Evolutionary conservation across 2,888 invertebrate genomes (phyloP).

Genomic region (Bibio marci): DNA sequence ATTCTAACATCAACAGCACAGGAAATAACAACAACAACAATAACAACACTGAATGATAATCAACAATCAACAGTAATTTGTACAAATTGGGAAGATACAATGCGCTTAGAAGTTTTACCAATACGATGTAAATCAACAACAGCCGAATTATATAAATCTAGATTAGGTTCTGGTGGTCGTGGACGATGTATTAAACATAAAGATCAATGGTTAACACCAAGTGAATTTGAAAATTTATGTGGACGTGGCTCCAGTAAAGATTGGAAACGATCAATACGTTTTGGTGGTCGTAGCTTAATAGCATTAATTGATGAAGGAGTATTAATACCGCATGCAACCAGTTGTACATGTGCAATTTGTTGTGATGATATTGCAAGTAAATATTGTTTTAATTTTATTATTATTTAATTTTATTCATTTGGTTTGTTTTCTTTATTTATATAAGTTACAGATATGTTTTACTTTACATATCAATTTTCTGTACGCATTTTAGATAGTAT

Average conservation of each 20-base stretch:
- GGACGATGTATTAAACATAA: constrained; percentile 81
- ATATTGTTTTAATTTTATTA: too few species aligned
- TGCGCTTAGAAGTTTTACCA: constrained; percentile 57
- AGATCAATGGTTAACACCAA: constrained; percentile 80
- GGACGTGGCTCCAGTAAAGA: constrained; percentile 91
- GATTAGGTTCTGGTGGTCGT: constrained; percentile 80
- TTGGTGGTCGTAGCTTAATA: constrained; percentile 81
- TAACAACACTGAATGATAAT: too few species aligned
- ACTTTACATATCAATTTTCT: too few species aligned
- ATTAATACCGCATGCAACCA: constrained; percentile 83
- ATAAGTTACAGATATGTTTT: too few species aligned
- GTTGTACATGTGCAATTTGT: constrained; percentile 89
- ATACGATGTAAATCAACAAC: constrained; percentile 86
- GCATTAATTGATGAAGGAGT: constrained; percentile 85
- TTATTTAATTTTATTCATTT: too few species aligned
- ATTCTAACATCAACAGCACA: too few species aligned
- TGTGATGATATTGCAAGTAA: constrained; percentile 79
- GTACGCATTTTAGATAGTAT: too few species aligned
- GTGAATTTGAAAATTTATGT: constrained; percentile 85
- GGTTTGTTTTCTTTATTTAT: too few species aligned
- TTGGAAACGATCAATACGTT: constrained; percentile 90
- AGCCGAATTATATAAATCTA: constrained; percentile 75
- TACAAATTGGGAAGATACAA: constrained; percentile 52
- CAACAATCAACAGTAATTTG: constrained; percentile 14
- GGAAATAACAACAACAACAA: constrained; percentile 9